phyloP scores from a whole-genome alignment of 37 sponge, comb jelly and placozoan species.

The Spongilla lacustris region DNA sequence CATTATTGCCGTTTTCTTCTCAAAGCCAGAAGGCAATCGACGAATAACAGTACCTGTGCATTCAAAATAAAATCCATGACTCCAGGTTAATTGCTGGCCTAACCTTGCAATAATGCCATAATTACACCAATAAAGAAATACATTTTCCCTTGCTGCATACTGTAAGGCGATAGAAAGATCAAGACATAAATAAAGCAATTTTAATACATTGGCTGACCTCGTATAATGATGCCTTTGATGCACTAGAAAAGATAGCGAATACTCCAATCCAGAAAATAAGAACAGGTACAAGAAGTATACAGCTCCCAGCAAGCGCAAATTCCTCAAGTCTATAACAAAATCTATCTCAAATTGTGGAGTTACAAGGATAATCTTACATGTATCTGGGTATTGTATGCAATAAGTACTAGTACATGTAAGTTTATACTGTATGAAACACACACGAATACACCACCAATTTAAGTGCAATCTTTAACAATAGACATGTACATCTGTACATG shows the following conservation, averaged over 20 bases:
- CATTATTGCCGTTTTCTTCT: slow-evolving; percentile 66
- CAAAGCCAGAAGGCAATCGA: slow-evolving; percentile 64
- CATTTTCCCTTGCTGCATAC: slow-evolving; percentile 93
- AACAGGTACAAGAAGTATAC: slow-evolving; percentile 85
- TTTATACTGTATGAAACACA: too few species aligned
- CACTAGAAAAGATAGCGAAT: slow-evolving; percentile 85
- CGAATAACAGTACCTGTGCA: slow-evolving; percentile 74
- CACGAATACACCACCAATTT: too few species aligned
- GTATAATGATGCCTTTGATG: slow-evolving; percentile 84
- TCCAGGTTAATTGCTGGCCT: neutral
- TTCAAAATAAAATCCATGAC: neutral
- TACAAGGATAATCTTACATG: too few species aligned
- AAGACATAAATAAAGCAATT: neutral
- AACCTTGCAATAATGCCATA: slow-evolving; percentile 90
- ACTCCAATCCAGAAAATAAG: slow-evolving; percentile 95
- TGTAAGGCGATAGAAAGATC: neutral
- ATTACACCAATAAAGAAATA: slow-evolving; percentile 86
- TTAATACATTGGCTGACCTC: slow-evolving; percentile 35
- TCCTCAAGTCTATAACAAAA: slow-evolving; percentile 36
- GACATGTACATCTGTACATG: neutral
- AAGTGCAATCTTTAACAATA: neutral
- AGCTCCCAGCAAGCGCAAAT: slow-evolving; percentile 57
- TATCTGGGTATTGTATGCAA: too few species aligned
- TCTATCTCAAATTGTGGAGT: too few species aligned
- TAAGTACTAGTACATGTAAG: too few species aligned